Conservation (phyloP, 2,797 vertebrate species). For the Mallotus villosus region DNA sequence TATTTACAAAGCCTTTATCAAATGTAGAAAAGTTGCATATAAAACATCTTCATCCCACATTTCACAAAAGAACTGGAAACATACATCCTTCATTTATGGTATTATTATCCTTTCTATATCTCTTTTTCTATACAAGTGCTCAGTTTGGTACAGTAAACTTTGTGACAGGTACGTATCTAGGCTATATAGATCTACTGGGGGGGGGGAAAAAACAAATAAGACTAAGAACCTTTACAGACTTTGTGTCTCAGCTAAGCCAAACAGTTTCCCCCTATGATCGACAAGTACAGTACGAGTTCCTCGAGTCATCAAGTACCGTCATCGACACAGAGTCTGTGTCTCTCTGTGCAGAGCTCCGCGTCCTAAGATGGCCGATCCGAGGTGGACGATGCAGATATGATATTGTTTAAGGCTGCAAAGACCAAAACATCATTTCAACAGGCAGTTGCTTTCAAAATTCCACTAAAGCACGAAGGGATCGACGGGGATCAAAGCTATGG, state of each 20-base stretch:
- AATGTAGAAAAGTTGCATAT: conserved; percentile 68
- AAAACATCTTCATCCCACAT: conserved; percentile 50
- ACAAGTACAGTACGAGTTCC: too few relatives aligned
- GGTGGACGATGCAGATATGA: not conserved
- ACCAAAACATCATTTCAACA: not conserved
- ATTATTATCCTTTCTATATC: conserved; percentile 3
- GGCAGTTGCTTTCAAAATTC: too few relatives aligned
- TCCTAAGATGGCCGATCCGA: not conserved
- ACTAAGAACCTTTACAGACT: conserved; percentile 20
- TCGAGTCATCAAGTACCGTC: not conserved
- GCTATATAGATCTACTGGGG: not conserved
- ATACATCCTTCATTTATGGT: conserved; percentile 43
- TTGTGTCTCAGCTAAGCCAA: conserved; percentile 15
- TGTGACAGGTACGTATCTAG: conserved; percentile 26
- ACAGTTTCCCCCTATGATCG: too few relatives aligned
- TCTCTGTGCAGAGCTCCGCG: not conserved
- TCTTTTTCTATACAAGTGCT: conserved; percentile 49
- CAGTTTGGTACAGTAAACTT: conserved; percentile 60
- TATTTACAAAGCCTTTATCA: conserved; percentile 58
- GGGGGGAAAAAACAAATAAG: not conserved
- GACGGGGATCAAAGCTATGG: too few relatives aligned
- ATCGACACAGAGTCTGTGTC: not conserved
- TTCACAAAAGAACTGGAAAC: conserved; percentile 37
- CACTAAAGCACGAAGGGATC: too few relatives aligned
- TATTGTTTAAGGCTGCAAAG: not conserved